A percentile compares a stretch with the other conserved stretches of the same genome.
Conservation (phyloP, 2,888 invertebrate species). For the Anthrax anthrax region DNA sequence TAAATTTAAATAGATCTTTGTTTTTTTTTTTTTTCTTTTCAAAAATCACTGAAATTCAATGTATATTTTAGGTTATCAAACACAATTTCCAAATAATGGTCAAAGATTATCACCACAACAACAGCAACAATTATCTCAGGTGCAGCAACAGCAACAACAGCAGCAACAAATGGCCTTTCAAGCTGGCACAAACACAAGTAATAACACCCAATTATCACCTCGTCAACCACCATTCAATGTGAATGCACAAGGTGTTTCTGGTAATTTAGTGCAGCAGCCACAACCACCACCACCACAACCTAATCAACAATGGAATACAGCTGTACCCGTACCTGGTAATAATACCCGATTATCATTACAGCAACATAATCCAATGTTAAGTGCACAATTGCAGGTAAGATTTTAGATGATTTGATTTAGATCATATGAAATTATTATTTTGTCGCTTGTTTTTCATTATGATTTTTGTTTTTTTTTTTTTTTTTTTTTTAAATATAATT, state of each 20-base stretch:
- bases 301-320: conserved; percentile 16
- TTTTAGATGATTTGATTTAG: too few relatives aligned
- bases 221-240: conserved; percentile 24
- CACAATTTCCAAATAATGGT: conserved; percentile 27
- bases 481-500: not conserved
- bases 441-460: not conserved
- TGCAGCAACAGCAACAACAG: conserved; percentile 17
- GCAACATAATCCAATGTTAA: conserved; percentile 80
- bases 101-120: conserved; percentile 32
- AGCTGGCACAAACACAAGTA: conserved; percentile 16
- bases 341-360: conserved; percentile 41
- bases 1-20: not conserved
- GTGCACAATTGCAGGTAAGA: conserved; percentile 66
- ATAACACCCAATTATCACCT: conserved; percentile 32
- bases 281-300: conserved; percentile 20
- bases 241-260: conserved; percentile 13
- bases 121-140: conserved; percentile 23
- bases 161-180: conserved; percentile 23
- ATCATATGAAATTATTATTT: not conserved
- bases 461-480: too few relatives aligned
- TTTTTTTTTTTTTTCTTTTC: too few relatives aligned
- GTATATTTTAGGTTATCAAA: conserved; percentile 21
- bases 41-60: not conserved
- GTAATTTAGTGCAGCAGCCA: conserved; percentile 15
- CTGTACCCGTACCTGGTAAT: conserved; percentile 14